Evolutionary conservation across 2,797 vertebrate genomes (phyloP).

Genomic region (Chrysocyon brachyurus): DNA sequence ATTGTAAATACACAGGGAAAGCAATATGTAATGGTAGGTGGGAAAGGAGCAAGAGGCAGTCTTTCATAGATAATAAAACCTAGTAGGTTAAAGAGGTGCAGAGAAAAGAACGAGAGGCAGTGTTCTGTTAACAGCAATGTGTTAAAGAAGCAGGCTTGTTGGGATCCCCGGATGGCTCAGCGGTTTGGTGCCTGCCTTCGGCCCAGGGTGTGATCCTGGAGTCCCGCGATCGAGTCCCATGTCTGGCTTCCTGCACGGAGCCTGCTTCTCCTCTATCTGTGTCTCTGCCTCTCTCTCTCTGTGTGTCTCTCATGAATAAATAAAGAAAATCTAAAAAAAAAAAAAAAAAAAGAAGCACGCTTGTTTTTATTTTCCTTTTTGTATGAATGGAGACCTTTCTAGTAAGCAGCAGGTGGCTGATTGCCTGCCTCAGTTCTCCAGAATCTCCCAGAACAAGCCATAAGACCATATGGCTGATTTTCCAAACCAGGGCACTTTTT

Average conservation of each 20-base stretch:
- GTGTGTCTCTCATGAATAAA: too few relatives aligned
- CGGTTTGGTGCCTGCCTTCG: too few relatives aligned
- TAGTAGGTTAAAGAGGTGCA: neutral
- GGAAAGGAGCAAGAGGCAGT: neutral
- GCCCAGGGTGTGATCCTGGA: too few relatives aligned
- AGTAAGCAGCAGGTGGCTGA: neutral
- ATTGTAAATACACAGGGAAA: neutral
- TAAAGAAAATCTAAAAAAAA: too few relatives aligned
- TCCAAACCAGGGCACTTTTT: neutral
- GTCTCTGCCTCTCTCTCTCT: too few relatives aligned
- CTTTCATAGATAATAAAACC: neutral
- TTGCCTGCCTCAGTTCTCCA: neutral
- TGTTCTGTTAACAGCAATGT: neutral
- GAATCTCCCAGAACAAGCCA: neutral
- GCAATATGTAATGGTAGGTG: neutral
- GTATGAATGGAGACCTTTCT: neutral
- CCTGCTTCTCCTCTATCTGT: too few relatives aligned
- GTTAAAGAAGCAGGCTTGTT: neutral
- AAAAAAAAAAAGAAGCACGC: too few relatives aligned
- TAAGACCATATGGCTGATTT: neutral
- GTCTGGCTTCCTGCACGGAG: too few relatives aligned
- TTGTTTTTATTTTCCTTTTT: conserved; percentile 10
- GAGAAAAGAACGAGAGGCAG: neutral
- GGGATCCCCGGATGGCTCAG: too few relatives aligned
- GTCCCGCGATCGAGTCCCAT: too few relatives aligned